phyloP scores from a whole-genome alignment of 2,797 vertebrate genomes.

The Netta rufina region DNA sequence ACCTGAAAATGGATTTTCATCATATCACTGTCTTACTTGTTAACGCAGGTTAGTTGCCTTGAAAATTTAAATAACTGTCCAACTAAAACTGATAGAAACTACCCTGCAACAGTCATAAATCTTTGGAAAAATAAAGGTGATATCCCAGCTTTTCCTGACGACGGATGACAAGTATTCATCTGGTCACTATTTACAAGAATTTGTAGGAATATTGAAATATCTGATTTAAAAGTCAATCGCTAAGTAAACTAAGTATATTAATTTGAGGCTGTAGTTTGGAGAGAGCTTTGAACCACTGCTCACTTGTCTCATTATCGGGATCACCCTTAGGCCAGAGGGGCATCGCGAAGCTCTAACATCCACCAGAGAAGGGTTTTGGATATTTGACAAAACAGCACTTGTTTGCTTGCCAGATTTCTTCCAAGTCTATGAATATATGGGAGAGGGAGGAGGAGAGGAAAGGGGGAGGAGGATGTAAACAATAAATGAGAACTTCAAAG shows the following conservation, averaged over 20 bases:
- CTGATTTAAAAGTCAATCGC: neutral
- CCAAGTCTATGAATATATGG: conserved; percentile 12
- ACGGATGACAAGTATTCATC: neutral
- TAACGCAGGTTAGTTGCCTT: neutral
- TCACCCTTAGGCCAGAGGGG: conserved; percentile 52
- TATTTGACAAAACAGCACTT: conserved; percentile 35
- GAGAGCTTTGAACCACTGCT: conserved; percentile 11
- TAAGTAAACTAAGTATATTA: neutral
- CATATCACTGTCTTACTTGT: fast-evolving
- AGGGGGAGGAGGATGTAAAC: conserved; percentile 72
- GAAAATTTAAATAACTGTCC: neutral
- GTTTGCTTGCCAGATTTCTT: conserved; percentile 46
- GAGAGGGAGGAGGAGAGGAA: conserved; percentile 48
- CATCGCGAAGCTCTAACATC: neutral
- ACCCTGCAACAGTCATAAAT: neutral
- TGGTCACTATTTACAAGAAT: neutral
- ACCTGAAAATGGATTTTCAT: neutral
- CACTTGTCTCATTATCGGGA: conserved; percentile 17
- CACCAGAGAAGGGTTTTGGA: neutral
- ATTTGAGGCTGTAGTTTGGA: conserved; percentile 2
- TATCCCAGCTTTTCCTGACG: neutral
- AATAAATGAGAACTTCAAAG: conserved; percentile 64
- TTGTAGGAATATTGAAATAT: neutral
- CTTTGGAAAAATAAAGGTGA: neutral
- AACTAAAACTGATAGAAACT: neutral